Evolutionary conservation across 2,888 invertebrate genomes (phyloP).

Genomic region (Rotaria sp.): DNA sequence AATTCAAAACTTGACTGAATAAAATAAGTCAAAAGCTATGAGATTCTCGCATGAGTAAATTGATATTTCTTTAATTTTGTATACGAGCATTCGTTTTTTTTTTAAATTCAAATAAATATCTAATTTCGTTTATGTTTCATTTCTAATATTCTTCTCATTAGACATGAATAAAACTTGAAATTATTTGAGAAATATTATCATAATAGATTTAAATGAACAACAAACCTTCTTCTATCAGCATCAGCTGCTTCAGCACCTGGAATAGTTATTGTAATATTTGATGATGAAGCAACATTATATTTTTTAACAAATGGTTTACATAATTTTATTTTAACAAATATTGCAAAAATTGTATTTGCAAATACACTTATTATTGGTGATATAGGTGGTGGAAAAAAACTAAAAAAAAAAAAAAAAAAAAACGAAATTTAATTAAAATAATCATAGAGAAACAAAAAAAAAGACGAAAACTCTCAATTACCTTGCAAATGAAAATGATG

Average conservation of each 20-base stretch:
- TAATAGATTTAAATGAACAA: no score
- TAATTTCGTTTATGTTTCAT: no score
- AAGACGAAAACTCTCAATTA: background rate
- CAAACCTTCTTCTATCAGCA: constrained; percentile 70
- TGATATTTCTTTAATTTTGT: no score
- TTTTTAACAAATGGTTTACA: constrained; percentile 71
- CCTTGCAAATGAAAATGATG: constrained; percentile 81
- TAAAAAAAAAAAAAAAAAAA: constrained; percentile 57
- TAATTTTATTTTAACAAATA: constrained; percentile 72
- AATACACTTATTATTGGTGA: constrained; percentile 82
- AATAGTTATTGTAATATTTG: constrained; percentile 71
- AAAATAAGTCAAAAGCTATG: no score
- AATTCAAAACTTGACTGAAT: no score
- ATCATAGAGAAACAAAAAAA: constrained; percentile 50
- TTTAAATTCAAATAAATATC: no score
- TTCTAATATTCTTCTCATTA: no score
- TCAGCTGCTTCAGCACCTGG: constrained; percentile 76
- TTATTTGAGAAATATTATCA: no score
- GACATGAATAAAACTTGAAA: no score
- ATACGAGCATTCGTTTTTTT: no score
- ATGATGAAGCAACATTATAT: constrained; percentile 64
- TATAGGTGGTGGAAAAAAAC: constrained; percentile 86
- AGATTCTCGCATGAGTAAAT: no score
- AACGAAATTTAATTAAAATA: background rate
- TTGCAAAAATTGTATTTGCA: constrained; percentile 75